phyloP scores from a whole-genome alignment of 2,888 invertebrate species.

The Sericinus montela region DNA sequence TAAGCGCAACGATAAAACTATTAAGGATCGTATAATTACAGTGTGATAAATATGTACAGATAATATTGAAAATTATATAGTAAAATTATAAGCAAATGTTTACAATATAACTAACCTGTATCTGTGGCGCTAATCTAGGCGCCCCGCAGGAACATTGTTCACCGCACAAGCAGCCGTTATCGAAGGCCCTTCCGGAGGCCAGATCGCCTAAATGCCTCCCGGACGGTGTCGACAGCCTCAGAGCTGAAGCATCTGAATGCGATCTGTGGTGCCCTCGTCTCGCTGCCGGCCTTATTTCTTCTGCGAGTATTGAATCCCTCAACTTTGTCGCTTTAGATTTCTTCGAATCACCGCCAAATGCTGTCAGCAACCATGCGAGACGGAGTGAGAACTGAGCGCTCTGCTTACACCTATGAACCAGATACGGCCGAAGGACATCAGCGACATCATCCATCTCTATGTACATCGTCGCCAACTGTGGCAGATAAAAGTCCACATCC shows the following conservation, averaged over 20 bases:
- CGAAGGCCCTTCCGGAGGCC: constrained; percentile 96
- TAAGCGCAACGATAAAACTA: too few relatives aligned
- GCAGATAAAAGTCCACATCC: constrained; percentile 98
- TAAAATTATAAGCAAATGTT: too few relatives aligned
- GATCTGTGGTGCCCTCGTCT: constrained; percentile 82
- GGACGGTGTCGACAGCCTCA: constrained; percentile 71
- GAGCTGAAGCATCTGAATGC: constrained; percentile 89
- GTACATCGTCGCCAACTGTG: constrained; percentile 98
- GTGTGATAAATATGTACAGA: too few relatives aligned
- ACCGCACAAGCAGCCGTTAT: constrained; percentile 96
- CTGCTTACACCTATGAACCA: constrained; percentile 86
- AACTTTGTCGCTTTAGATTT: constrained; percentile 62
- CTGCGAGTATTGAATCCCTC: constrained; percentile 65
- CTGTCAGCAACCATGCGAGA: constrained; percentile 97
- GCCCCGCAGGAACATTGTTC: constrained; percentile 82
- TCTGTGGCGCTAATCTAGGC: constrained; percentile 69
- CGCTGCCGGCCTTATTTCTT: constrained; percentile 70
- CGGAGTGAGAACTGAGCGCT: constrained; percentile 97
- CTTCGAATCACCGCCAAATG: constrained; percentile 87
- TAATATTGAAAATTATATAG: too few relatives aligned
- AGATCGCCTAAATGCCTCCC: constrained; percentile 92
- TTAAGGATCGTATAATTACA: too few relatives aligned
- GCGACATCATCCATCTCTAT: constrained; percentile 98
- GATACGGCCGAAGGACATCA: constrained; percentile 81
- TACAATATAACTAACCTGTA: constrained; percentile 47